Evolutionary conservation across 1,140 invertebrate species (phyloP).

Genomic region (Sycophila sp.): DNA sequence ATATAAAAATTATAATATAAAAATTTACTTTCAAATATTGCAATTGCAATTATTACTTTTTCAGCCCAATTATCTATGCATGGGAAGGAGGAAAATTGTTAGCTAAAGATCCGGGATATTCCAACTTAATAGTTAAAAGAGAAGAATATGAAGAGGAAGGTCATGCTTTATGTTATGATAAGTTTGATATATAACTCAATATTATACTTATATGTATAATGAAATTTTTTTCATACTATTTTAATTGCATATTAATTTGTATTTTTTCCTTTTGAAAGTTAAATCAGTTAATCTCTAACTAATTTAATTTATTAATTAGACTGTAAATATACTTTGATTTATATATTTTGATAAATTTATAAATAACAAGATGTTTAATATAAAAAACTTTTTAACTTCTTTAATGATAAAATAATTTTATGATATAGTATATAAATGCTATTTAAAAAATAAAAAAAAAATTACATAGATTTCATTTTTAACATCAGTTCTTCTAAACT

Average conservation of each 20-base stretch:
- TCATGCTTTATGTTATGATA: constrained; percentile 73
- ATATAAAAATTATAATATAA: constrained; percentile 11
- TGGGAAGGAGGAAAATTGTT: constrained; percentile 88
- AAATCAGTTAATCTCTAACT: too few relatives aligned
- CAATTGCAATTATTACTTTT: constrained; percentile 46
- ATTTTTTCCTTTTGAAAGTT: too few relatives aligned
- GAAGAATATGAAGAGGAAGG: constrained; percentile 92
- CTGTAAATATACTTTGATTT: not conserved
- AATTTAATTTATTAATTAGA: not conserved
- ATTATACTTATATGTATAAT: constrained; percentile 19
- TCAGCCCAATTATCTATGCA: constrained; percentile 82
- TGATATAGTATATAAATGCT: not conserved
- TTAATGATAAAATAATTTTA: constrained; percentile 27
- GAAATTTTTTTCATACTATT: not conserved
- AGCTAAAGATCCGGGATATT: constrained; percentile 78
- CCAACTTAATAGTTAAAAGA: constrained; percentile 78
- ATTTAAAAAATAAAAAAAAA: constrained; percentile 23
- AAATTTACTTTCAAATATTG: constrained; percentile 9
- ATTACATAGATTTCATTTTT: constrained; percentile 86
- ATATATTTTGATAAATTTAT: not conserved
- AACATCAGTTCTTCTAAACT: constrained; percentile 89
- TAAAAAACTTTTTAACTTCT: constrained; percentile 2
- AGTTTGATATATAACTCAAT: constrained; percentile 72
- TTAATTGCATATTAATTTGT: not conserved
- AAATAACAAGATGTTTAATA: not conserved